Percentiles rank a stretch among this genome's conserved stretches.
Evolutionary conservation across 2,888 invertebrate species (phyloP).

Genomic region (Harpagoxenus sublaevis): DNA sequence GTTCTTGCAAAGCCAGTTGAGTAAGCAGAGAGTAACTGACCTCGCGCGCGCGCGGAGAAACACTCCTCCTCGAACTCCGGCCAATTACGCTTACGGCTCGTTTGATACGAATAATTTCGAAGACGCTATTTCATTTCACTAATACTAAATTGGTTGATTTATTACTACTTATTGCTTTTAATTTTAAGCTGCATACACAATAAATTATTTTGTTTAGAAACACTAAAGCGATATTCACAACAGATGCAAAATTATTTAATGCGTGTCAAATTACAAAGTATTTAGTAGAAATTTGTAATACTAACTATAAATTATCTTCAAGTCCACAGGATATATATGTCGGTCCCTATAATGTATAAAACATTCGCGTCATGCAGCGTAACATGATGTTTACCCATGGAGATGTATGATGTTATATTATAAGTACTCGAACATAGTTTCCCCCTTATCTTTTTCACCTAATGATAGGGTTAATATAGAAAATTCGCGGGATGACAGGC

Average conservation of each 20-base stretch:
- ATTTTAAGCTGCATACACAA: background rate
- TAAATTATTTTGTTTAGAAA: background rate
- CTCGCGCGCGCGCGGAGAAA: slow-evolving; percentile 53
- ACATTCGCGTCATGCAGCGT: background rate
- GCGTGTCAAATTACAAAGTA: background rate
- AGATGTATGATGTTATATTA: background rate
- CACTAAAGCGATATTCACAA: background rate
- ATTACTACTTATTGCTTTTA: background rate
- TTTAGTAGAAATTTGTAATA: background rate
- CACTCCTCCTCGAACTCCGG: slow-evolving; percentile 52
- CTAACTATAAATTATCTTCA: background rate
- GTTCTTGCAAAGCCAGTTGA: slow-evolving; percentile 69
- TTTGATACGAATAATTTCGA: slow-evolving; percentile 50
- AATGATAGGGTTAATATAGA: background rate
- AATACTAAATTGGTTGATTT: background rate
- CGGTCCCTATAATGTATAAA: background rate
- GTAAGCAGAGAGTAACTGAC: slow-evolving; percentile 68
- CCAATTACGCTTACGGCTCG: slow-evolving; percentile 64
- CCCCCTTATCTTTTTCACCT: background rate
- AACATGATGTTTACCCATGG: background rate
- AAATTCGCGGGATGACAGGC: slow-evolving; percentile 15
- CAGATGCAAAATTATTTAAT: background rate
- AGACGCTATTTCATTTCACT: background rate
- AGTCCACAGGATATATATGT: background rate
- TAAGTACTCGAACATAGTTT: background rate